Base-by-base conservation (phyloP, 92 coral and sea anemone genomes). In the Chrysogorgia sp. region DNA sequence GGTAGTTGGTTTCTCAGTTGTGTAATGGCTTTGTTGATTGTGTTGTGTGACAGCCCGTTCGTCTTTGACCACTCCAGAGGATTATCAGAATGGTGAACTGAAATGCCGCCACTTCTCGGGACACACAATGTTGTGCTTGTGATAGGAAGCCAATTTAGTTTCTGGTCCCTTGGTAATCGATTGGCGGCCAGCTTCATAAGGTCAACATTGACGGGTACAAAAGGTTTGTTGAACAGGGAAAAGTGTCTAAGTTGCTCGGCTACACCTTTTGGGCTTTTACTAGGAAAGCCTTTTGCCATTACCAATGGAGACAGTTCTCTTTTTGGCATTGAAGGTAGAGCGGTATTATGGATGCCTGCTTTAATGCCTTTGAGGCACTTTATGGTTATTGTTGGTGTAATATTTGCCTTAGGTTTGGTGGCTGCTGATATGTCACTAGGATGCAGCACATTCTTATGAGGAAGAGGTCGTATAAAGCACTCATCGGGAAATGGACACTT, bases 111-210 rank as follows among this genome's bases (percentile, higher is more conserved):
- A 32, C 8, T 53, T 26, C 53, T 20, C 22, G 63, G 52, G 9
- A 53, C 22, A 7, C 65, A 52, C n/a, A 65, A 31, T 53, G 96
- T 85, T 56, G 87, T 91, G 23, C 88, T 87, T 2, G 98, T 94
- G n/a, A 96, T 96, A 0, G 99, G 99, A 14, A 92, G 84, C 99
- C 99, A 96, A 78, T 96, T 93, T 52, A 96, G 86, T 56, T 72
- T 72, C 53, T 72, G 63, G 0, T 53, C 23, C 59, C 55, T 58
- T 32, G 34, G n/a, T n/a, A n/a, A 21, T 9, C 34, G 41, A 14
- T 56, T 72, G 53, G 2, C 12, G 43, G 12, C n/a, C 15, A 2
- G 53, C n/a, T 47, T 47, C 2, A 47, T n/a, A 47, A 47, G 10
- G 7, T 47, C 17, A 65, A 7, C 34, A 4, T n/a, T 49, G 24